These are phyloP conservation scores for Campoletis sonorensis DNA, from an alignment of 1,140 invertebrate species.

Conservation along the genomic window DNA sequence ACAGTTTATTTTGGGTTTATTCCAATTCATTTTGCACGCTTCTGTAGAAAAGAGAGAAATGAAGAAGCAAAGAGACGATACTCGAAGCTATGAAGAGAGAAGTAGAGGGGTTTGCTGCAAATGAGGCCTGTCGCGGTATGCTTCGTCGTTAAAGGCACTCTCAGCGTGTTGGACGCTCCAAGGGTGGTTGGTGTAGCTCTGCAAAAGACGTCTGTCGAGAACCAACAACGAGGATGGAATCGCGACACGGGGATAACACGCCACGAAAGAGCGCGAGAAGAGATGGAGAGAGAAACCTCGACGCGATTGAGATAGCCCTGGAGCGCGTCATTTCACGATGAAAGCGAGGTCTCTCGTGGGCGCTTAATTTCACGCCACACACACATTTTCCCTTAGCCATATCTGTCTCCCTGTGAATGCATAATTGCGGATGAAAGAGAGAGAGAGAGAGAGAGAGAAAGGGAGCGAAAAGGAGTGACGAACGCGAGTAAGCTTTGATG, in stretches of 20 bases:
- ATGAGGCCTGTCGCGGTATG: slow-evolving; percentile 40
- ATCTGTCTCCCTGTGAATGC: slow-evolving; percentile 38
- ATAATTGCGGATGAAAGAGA: slow-evolving; percentile 44
- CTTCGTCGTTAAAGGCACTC: slow-evolving; percentile 27
- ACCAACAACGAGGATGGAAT: slow-evolving; percentile 36
- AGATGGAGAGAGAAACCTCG: not conserved
- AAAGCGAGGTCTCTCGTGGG: slow-evolving; percentile 18
- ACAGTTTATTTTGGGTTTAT: slow-evolving; percentile 44
- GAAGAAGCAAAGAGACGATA: slow-evolving; percentile 5
- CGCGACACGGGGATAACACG: slow-evolving; percentile 37
- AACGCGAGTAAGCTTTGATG: slow-evolving; percentile 41
- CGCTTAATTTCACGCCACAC: slow-evolving; percentile 50
- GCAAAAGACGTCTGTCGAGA: slow-evolving; percentile 37
- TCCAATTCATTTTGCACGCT: slow-evolving; percentile 42
- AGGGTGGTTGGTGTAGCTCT: slow-evolving; percentile 20
- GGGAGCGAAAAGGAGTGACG: slow-evolving; percentile 9
- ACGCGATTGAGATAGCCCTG: slow-evolving; percentile 35
- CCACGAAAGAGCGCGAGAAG: not conserved
- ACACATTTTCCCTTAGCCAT: not conserved
- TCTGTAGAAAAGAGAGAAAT: slow-evolving; percentile 21
- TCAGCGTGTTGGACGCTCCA: slow-evolving; percentile 9
- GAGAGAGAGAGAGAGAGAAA: not conserved
- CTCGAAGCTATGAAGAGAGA: slow-evolving; percentile 17
- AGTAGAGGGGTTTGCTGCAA: slow-evolving; percentile 33
- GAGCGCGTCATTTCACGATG: slow-evolving; percentile 43